Base-by-base conservation (phyloP, 2,113 vertebrate genomes). In the Oreotragus oreotragus region DNA sequence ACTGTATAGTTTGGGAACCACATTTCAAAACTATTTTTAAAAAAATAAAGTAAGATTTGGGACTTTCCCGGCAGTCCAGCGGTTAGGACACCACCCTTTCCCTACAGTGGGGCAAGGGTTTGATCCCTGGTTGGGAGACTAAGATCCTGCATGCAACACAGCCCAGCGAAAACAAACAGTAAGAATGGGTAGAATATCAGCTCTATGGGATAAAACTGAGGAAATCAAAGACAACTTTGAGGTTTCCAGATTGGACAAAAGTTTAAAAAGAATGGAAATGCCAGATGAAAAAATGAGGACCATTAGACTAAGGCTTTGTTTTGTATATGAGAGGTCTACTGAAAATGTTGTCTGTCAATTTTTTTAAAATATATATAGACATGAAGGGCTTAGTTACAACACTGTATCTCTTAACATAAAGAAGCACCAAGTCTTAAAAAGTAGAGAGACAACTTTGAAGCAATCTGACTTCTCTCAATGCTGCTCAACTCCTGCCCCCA, bases 151-250 rank as follows among this genome's bases (percentile, higher is more conserved):
- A 47, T 30, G 76, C 23, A 76, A 43, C 70, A 76, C 3, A 27
- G 21, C 12, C 12, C 12, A 27, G 39, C 6, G 2, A 43, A 76
- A 76, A 43, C 70, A 76, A 76, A 79, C 62, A 94, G 2, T 43
- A 79, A 87, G 30, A 73, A 86, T 33, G 83, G 30, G 25, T 57
- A 87, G 92, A 79, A 36, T 90, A 55, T 39, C 45, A 70, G 77
- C 19, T 91, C 73, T 17, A 8, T 21, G 36, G 91, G 49, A 58
- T 89, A 55, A 94, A 93, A 77, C 21, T 23, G 39, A 73, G 53
- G 60, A 94, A 94, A 86, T 76, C 80, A 92, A 87, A 89, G 21
- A 92, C 25, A 94, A 70, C 21, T 60, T 86, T 2, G 6, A 55
- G 30, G 70, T 43, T 62, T 83, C 88, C 43, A 70, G 33, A 76